A percentile compares a stretch with the other conserved stretches of the same genome.
Conservation (phyloP, 2,113 vertebrate species). For the Neolamprologus devosi region DNA sequence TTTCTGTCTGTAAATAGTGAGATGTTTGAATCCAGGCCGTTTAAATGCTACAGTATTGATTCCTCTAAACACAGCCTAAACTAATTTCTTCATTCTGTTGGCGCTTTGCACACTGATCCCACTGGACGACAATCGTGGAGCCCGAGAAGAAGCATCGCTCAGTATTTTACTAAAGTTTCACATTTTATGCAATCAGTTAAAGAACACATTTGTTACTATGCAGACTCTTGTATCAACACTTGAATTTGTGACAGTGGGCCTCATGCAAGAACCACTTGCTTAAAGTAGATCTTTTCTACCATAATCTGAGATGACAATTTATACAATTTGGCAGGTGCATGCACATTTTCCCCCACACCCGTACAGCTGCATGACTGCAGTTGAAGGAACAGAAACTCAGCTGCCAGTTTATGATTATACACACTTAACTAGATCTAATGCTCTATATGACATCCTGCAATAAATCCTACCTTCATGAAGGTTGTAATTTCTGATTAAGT, state of each 20-base stretch:
- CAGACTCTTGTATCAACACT: background rate
- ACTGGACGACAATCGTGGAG: background rate
- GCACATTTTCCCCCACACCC: background rate
- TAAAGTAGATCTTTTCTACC: background rate
- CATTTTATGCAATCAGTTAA: background rate
- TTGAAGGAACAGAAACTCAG: background rate
- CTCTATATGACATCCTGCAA: background rate
- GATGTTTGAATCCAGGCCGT: background rate
- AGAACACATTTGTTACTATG: background rate
- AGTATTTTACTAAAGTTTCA: background rate
- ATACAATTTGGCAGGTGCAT: background rate
- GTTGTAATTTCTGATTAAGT: background rate
- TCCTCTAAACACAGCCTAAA: background rate
- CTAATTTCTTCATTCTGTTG: background rate
- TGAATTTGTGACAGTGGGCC: background rate
- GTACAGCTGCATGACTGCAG: background rate
- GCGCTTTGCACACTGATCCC: background rate
- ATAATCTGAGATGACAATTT: background rate
- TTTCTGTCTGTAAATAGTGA: background rate
- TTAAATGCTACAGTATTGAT: conserved; percentile 12
- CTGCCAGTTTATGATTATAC: background rate
- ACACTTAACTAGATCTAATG: background rate
- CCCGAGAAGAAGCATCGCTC: background rate
- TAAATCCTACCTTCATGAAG: background rate
- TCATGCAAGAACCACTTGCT: background rate